Conservation (phyloP, 2,888 invertebrate species). For the Drosophila histrio region DNA sequence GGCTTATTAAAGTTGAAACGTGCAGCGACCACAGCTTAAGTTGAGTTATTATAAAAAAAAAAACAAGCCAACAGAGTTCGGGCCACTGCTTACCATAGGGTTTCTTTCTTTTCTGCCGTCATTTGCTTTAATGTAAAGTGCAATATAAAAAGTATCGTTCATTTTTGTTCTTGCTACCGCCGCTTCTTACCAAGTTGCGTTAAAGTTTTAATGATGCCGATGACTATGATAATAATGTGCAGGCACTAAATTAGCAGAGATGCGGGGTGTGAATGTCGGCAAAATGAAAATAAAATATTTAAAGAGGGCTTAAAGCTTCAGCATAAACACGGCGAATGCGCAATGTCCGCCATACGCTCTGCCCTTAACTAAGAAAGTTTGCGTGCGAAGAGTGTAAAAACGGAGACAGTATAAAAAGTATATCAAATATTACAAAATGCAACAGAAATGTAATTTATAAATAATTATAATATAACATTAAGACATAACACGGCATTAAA, state of each 20-base stretch:
- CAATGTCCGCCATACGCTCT: neutral
- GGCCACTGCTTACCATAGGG: neutral
- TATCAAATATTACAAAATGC: neutral
- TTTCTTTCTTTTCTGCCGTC: slow-evolving; percentile 35
- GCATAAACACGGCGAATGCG: slow-evolving; percentile 9
- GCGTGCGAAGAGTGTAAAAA: neutral
- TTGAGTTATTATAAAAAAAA: slow-evolving; percentile 70
- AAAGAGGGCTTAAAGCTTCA: slow-evolving; percentile 25
- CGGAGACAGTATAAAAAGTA: neutral
- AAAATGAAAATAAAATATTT: slow-evolving; percentile 40
- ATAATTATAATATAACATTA: slow-evolving; percentile 3
- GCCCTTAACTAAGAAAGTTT: neutral
- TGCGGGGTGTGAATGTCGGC: slow-evolving; percentile 30
- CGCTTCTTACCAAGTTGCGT: slow-evolving; percentile 72
- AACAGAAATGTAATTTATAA: neutral
- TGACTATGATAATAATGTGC: slow-evolving; percentile 80
- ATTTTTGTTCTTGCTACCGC: slow-evolving; percentile 38
- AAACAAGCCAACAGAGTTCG: slow-evolving; percentile 23
- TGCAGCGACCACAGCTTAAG: slow-evolving; percentile 72
- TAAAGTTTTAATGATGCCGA: slow-evolving; percentile 80
- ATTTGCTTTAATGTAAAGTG: slow-evolving; percentile 78
- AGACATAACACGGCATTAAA: neutral
- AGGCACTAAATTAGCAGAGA: slow-evolving; percentile 77
- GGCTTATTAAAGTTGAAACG: slow-evolving; percentile 76
- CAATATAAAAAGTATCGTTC: slow-evolving; percentile 78